Base-by-base conservation (phyloP, 2,113 vertebrate genomes). In the Centropus unirufus region DNA sequence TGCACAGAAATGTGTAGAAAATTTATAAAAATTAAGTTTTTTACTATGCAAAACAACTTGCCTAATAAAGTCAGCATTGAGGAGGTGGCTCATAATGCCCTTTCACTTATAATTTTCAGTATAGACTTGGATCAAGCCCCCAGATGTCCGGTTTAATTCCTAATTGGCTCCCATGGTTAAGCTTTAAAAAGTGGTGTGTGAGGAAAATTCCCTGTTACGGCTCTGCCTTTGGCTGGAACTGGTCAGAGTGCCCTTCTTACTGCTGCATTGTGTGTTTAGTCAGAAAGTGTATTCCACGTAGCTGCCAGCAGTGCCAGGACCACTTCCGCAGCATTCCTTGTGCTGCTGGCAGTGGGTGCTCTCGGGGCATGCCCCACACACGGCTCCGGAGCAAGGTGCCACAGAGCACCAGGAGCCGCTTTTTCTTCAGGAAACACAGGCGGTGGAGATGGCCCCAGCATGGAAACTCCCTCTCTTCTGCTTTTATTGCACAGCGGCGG, bases 391-490 rank as follows among this genome's bases (percentile, higher is more conserved):
- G 46, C 16, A 12, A 19, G 14, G 4, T 36, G n/a, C 74, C 78
- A 10, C 46, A 44, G 18, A 46, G 22, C 87, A 52, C 26, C 63
- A 68, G 54, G 63, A 61, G 68, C 63, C 47, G 59, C 8, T 52
- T 59, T 55, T 42, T 9, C 29, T 61, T 40, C 3, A 2, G 72
- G 47, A 73, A 73, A 52, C 23, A 12, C 20, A 11, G 46, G 68
- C 40, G 52, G 52, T 0, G 0, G 46, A 76, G 40, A 32, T 1
- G 8, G 18, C 27, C 29, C 6, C 0, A 0, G 64, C 10, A 1
- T 0, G 1, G 64, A 63, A 75, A 34, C 8, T 11, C 32, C 29
- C 44, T 32, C 47, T 76, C 29, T 63, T 81, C 42, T 39, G n/a
- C 18, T 39, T 24, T 13, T 11, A 11, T 7, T 8, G 54, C 46